Base-by-base conservation (phyloP, 2,888 invertebrate genomes). In the Cataglyphis albicans region DNA sequence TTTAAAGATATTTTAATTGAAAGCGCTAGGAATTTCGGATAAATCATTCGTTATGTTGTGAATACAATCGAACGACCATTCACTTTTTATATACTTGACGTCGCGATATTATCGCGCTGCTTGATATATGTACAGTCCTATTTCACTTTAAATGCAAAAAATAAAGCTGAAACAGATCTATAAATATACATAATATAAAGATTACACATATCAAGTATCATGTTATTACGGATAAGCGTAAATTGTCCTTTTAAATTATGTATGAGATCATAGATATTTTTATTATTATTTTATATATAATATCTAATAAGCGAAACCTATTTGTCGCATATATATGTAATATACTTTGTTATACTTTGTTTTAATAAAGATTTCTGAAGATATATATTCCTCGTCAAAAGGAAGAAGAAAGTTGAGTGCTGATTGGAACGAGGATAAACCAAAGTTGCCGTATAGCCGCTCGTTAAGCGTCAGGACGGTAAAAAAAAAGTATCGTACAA, bases 391-490 rank as follows among this genome's bases (percentile, higher is more conserved):
- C 2, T 38, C 18, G 0, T 3, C 25, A 52, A 38, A 6, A 3
- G 18, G 32, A 48, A 7, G 25, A 21, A 38, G 64, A 35, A 44
- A 72, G n/a, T 41, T n/a, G 29, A 48, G 18, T 5, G 59, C 59
- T 9, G 32, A 44, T 32, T 44, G 32, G 12, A 55, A 67, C 9
- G 29, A 35, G 35, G 6, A 68, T 68, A 32, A n/a, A 76, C 29
- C 38, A 38, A 41, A 41, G 68, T 29, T 48, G 44, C 15, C 55
- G 68, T 18, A 32, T 32, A 7, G 3, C 18, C 70, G 78, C 57
- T 70, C 68, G 41, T 70, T 78, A 21, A 10, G 57, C 21, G 35
- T 65, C 21, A 57, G 68, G 41, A 15, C 21, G 67, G 55, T 29
- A 25, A 32, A 25, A 70, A 70, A 41, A 6, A n/a, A 57, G 6